Evolutionary conservation across 2,888 invertebrate species (phyloP).

Genomic region (Leucoptera coffeella): DNA sequence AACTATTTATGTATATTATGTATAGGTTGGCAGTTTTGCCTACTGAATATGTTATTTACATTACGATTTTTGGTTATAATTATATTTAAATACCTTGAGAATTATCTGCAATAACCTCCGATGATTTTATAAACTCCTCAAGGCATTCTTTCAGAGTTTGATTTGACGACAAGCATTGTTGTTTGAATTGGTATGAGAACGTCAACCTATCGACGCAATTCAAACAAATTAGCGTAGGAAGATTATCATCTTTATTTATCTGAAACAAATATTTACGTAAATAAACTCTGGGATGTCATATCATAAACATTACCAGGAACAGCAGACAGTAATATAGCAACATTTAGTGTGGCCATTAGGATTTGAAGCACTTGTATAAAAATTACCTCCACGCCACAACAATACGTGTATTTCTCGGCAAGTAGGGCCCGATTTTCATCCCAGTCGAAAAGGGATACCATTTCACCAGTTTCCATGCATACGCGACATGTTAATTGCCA

Average conservation of each 20-base stretch:
- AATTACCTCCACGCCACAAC: conserved; percentile 47
- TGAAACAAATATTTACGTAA: conserved; percentile 13
- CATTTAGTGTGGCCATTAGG: too few relatives aligned
- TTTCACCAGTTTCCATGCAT: conserved; percentile 43
- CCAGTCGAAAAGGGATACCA: conserved; percentile 50
- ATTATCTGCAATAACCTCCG: conserved; percentile 18
- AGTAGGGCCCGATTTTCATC: conserved; percentile 52
- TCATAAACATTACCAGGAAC: conserved; percentile 30
- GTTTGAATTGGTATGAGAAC: conserved; percentile 42
- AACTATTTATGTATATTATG: too few relatives aligned
- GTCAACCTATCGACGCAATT: conserved; percentile 44
- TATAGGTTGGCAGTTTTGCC: too few relatives aligned
- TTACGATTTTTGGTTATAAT: too few relatives aligned
- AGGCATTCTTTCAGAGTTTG: conserved; percentile 44
- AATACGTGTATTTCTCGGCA: conserved; percentile 40
- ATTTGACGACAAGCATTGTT: conserved; percentile 40
- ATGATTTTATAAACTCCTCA: conserved; percentile 35
- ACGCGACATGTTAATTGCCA: conserved; percentile 50
- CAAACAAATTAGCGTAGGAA: conserved; percentile 44
- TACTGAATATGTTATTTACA: too few relatives aligned
- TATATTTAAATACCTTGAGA: too few relatives aligned
- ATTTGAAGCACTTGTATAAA: conserved; percentile 36
- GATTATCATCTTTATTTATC: conserved; percentile 35
- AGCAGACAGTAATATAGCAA: conserved; percentile 27
- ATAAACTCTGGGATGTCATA: conserved; percentile 34